Base-by-base conservation (phyloP, 2,888 invertebrate genomes). In the Cantharis rustica region DNA sequence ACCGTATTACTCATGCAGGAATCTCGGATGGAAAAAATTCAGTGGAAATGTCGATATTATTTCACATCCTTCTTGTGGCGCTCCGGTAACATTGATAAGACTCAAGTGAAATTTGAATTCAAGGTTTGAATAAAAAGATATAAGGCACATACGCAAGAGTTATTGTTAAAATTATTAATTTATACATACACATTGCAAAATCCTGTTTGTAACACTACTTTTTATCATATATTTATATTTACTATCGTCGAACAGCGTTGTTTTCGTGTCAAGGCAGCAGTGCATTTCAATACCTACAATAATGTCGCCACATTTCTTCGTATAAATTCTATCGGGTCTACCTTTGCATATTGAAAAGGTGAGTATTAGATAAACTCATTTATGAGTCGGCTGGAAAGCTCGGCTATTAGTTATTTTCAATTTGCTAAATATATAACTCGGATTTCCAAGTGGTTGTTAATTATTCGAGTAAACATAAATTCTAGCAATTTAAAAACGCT, bases 221-320 rank as follows among this genome's bases (percentile, higher is more conserved):
- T 70, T 77, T 77, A 64, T 69, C 47, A 74, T 68, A 68, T 69
- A 63, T 73, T 20, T 66, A 23, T 66, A 66, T 17, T 17, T 63
- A 63, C 64, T 73, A 74, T 75, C 77, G 71, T 75, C 20, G 72
- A 77, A 71, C 16, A 26, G 68, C 16, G 68, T 61, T 68, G 68
- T 79, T 79, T 78, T 79, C 71, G 78, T 79, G 79, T 79, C 79
- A 79, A 79, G 78, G 79, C 76, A 74, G 74, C 75, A 62, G 76
- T 76, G 78, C 78, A 79, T 79, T 79, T 75, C 76, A 75, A 75
- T 78, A 78, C 78, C 73, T 75, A 75, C 72, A 68, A 47, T 70
- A 71, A 66, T 77, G 79, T 79, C 79, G 79, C 79, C 76, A 77
- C 79, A 79, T 79, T 79, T 79, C 78, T 74, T 76, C 74, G 78